phyloP scores from a whole-genome alignment of 1,140 invertebrate genomes.

The Conopomorpha cramerella region DNA sequence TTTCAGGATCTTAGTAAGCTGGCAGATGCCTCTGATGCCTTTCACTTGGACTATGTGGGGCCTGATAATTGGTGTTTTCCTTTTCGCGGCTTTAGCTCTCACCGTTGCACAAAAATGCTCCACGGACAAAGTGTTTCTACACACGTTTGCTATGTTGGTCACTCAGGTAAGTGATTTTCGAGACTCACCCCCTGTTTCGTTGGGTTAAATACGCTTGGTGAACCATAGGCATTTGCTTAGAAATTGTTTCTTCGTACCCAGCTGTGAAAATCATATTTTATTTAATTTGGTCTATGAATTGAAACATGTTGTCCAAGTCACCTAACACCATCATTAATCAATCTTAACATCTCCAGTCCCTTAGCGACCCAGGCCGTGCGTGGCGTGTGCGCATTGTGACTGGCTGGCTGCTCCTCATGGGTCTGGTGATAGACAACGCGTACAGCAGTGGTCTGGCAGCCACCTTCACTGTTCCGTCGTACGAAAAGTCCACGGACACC shows the following conservation, averaged over 20 bases:
- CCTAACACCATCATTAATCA: too few relatives aligned
- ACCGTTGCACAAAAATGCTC: conserved; percentile 28
- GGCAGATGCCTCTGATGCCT: conserved; percentile 40
- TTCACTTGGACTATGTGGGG: conserved; percentile 38
- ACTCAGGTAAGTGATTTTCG: conserved; percentile 44
- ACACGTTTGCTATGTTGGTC: conserved; percentile 44
- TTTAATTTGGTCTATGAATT: too few relatives aligned
- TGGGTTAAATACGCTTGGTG: too few relatives aligned
- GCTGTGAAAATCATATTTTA: too few relatives aligned
- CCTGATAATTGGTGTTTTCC: conserved; percentile 24
- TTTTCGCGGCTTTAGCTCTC: conserved; percentile 29
- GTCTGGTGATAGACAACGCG: conserved; percentile 52
- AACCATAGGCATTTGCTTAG: too few relatives aligned
- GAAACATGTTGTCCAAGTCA: too few relatives aligned
- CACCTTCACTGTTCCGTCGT: conserved; percentile 62
- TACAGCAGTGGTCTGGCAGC: conserved; percentile 62
- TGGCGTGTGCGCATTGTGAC: conserved; percentile 39
- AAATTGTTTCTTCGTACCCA: too few relatives aligned
- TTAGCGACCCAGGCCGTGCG: conserved; percentile 11
- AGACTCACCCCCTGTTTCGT: too few relatives aligned
- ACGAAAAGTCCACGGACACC: conserved; percentile 54
- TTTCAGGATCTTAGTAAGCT: conserved; percentile 35
- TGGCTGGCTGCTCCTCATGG: conserved; percentile 45
- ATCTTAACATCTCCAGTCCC: conserved; percentile 30
- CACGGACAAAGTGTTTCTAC: conserved; percentile 28